These are phyloP conservation scores for Pyxicephalus adspersus DNA, from an alignment of 2,113 vertebrate species.

Conservation along the genomic window DNA sequence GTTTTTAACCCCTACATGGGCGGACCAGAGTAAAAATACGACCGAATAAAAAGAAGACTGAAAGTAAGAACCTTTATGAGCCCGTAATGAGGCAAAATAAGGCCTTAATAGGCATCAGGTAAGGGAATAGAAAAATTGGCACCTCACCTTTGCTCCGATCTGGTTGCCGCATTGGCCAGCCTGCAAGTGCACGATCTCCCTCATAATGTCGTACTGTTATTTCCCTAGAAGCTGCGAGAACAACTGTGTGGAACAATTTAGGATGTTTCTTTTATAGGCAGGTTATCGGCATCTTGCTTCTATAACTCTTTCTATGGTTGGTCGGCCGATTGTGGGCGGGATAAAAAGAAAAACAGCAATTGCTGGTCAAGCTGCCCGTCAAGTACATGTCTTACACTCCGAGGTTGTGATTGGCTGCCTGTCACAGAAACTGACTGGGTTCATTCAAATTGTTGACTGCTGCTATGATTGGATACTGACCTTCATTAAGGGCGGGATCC, in stretches of 20 bases:
- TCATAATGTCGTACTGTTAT: conserved; percentile 71
- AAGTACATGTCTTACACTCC: too few species aligned
- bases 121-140: neutral
- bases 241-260: conserved; percentile 1
- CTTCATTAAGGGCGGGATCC: conserved; percentile 8
- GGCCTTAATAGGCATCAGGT: too few species aligned
- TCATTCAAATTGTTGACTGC: conserved; percentile 69
- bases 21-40: too few species aligned
- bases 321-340: neutral
- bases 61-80: too few species aligned
- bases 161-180: conserved; percentile 87
- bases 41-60: too few species aligned
- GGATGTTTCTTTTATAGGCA: conserved; percentile 51
- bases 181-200: conserved; percentile 86
- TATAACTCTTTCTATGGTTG: conserved; percentile 28
- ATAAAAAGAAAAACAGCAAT: too few species aligned
- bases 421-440: conserved; percentile 60
- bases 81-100: neutral
- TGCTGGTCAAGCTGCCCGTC: too few species aligned
- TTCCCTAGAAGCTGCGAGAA: rapidly evolving
- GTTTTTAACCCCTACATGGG: too few species aligned
- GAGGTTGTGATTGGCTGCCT: conserved; percentile 35
- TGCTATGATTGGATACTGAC: conserved; percentile 52
- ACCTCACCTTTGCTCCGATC: conserved; percentile 81
- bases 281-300: too few species aligned